These are phyloP conservation scores for Eurypyga helias DNA, from an alignment of 2,113 vertebrate genomes.

Conservation along the genomic window DNA sequence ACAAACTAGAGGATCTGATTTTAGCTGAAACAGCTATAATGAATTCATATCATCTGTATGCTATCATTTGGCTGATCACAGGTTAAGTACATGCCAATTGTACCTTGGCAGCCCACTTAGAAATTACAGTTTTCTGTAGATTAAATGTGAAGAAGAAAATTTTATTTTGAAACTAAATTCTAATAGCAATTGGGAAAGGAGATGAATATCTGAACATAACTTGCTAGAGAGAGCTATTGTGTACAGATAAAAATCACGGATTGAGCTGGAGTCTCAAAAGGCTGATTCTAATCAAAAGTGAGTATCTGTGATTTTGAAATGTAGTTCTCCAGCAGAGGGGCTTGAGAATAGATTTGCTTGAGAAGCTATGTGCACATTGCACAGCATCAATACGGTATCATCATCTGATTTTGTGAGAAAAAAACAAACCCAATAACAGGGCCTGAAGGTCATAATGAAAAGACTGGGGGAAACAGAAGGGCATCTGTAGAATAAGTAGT, in stretches of 20 bases:
- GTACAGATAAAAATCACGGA: not conserved
- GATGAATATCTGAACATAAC: not conserved
- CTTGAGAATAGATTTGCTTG: not conserved
- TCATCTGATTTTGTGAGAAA: not conserved
- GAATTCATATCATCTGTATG: not conserved
- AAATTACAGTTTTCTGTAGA: not conserved
- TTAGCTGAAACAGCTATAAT: not conserved
- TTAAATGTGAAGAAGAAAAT: not conserved
- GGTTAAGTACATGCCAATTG: not conserved
- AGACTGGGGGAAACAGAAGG: not conserved
- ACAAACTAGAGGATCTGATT: not conserved
- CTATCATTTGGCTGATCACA: not conserved
- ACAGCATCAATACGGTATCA: not conserved
- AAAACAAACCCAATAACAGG: not conserved
- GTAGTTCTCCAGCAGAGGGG: not conserved
- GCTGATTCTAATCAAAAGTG: not conserved
- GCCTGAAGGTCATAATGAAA: not conserved
- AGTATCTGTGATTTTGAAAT: not conserved
- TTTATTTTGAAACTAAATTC: not conserved
- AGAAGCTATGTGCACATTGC: not conserved
- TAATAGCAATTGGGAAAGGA: not conserved
- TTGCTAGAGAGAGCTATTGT: not conserved
- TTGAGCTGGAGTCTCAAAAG: not conserved
- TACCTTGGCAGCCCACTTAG: not conserved
- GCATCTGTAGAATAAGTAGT: not conserved